phyloP scores from a whole-genome alignment of 2,113 vertebrate genomes.

The Percina caprodes region DNA sequence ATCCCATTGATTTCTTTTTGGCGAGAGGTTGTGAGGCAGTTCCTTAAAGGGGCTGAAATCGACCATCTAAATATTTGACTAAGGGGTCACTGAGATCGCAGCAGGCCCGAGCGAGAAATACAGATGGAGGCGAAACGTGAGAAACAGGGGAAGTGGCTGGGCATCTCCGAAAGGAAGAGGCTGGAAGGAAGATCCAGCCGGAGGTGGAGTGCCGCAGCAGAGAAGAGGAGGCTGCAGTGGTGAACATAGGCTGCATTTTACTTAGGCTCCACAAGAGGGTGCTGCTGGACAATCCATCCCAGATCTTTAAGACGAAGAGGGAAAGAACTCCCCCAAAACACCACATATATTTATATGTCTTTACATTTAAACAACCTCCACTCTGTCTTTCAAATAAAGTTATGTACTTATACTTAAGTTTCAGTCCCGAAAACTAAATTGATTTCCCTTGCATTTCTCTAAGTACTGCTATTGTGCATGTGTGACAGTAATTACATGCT shows the following conservation, averaged over 20 bases:
- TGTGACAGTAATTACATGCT: slow-evolving; percentile 81
- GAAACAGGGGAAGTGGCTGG: slow-evolving; percentile 54
- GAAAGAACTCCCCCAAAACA: slow-evolving; percentile 45
- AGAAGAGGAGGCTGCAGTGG: slow-evolving; percentile 50
- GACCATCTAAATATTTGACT: slow-evolving; percentile 86
- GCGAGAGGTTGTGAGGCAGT: slow-evolving; percentile 66
- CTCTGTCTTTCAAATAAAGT: slow-evolving; percentile 64
- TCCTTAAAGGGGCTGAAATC: slow-evolving; percentile 81
- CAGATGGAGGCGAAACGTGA: slow-evolving; percentile 44
- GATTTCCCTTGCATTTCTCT: slow-evolving; percentile 73
- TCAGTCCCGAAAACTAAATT: slow-evolving; percentile 68
- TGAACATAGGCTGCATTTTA: slow-evolving; percentile 55
- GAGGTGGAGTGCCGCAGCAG: slow-evolving; percentile 61
- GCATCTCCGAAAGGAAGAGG: slow-evolving; percentile 56
- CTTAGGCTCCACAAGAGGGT: slow-evolving; percentile 93
- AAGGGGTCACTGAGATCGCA: slow-evolving; percentile 74
- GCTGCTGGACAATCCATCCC: slow-evolving; percentile 94
- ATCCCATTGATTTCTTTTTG: slow-evolving; percentile 78
- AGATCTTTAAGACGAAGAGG: slow-evolving; percentile 19
- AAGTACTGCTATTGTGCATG: slow-evolving; percentile 71
- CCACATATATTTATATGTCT: slow-evolving; percentile 50
- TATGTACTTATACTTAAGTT: slow-evolving; percentile 69
- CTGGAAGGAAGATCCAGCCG: slow-evolving; percentile 46
- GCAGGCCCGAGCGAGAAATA: slow-evolving; percentile 61
- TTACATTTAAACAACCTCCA: slow-evolving; percentile 55